Base-by-base conservation (phyloP, 2,888 invertebrate species). In the Cheiracanthium punctorium region DNA sequence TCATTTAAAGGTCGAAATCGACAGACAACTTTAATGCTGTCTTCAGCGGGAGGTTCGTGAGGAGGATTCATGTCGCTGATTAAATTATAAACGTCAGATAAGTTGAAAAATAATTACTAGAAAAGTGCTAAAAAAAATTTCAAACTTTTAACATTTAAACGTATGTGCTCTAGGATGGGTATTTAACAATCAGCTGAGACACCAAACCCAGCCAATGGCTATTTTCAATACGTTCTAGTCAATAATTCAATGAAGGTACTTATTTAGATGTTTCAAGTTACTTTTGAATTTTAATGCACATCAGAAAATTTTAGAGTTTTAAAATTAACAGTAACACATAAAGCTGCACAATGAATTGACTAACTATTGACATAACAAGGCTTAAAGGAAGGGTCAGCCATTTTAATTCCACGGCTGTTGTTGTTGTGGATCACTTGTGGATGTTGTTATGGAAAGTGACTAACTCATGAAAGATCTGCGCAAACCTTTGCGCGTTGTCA, bases 1-100 rank as follows among this genome's bases (percentile, higher is more conserved):
- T 97, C 97, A 93, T 99, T 99, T 90, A 99, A 94, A 91, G 99
- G 99, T 92, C 99, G 95, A 94, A 99, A 98, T 93, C 99, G 96
- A 94, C 99, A 99, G 92, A 99, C 98, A 90, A 99, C 99, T 95
- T 96, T 96, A 93, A 93, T 92, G 89, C 91, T 92, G 87, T 90
- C 91, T 88, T 91, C 91, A n/a, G 89, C 87, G 2, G 89, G 82
- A 64, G 82, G 82, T 65, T 82, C 82, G 52, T 77, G 74, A 33
- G 80, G 71, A 12, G 29, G 30, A 20, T 77, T 77, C 77, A 77
- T 77, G 14, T 67, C 28, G 43, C 7, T 20, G n/a, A 37, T 32
- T 17, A 67, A 67, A 67, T 32, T 29, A n/a, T n/a, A 65, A 2
- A 5, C 29, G 67, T 67, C 67, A 65, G 28, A 65, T 4, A 28